Evolutionary conservation across 2,797 vertebrate species (phyloP), one percentile per base, ranked within the genome.

Genomic region (Ficedula albicollis): DNA sequence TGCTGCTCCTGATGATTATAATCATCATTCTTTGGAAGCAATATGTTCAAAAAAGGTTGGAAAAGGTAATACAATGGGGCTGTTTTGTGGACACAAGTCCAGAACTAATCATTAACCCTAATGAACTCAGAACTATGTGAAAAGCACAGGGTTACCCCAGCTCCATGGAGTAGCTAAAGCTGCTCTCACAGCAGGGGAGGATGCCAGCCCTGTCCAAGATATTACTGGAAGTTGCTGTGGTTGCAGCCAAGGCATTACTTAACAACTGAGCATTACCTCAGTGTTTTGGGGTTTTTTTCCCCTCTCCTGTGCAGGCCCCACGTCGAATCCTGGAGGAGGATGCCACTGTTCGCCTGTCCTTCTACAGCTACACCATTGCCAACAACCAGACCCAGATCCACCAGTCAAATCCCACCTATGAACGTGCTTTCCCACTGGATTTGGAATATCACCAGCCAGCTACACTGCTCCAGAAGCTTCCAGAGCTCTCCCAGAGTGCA

Each of bases 11-110:
- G 86, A 93, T 99, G 95, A 98, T 99, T 92, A 99, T 99, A 96
- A 97, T 99, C 85, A 97, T 99, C 89, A 99, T 99, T 96, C 98
- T 99, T 59, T 99, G 98, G 98, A 99, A 98, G 59, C 99, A 99
- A 59, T 99, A 99, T 5, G 98, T 98, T 90, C 98, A 98, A 15
- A 99, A 99, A 95, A 98, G 98, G 38, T 94, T 99, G 97, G 98
- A 99, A 97, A 99, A 99, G 99, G 99, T 99, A 97, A 94, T 11
- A 48, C n/a, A 56, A 3, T 23, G 60, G 70, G 58, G 34, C 58
- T 74, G 0, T 58, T 34, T 41, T 67, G 15, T 52, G 82, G 64
- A 16, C 46, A 38, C 46, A 13, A 43, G 32, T 56, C 68, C 54
- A 84, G 12, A 77, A 32, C 7, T 81, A 32, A 69, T 27, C 32